Evolutionary conservation across 2,888 invertebrate species (phyloP).

Genomic region (Andrena haemorrhoa): DNA sequence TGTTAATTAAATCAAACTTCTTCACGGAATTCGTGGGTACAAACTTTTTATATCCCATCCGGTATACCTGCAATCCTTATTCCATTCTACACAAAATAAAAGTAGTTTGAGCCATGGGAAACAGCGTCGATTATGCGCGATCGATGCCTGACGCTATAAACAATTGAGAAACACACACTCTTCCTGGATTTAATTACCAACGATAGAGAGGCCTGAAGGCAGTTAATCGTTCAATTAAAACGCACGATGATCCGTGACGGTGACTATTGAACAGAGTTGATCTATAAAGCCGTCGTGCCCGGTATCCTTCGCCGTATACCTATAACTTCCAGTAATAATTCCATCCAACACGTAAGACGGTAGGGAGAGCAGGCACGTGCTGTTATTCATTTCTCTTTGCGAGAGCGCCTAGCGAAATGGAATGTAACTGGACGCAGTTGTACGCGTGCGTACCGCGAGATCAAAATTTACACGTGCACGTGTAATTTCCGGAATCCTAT

Average conservation of each 20-base stretch:
- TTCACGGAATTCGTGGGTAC: too few relatives aligned
- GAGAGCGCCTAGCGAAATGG: not conserved
- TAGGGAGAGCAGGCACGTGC: constrained; percentile 16
- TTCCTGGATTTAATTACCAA: not conserved
- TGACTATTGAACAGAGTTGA: not conserved
- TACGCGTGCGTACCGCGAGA: not conserved
- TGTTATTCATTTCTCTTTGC: constrained; percentile 22
- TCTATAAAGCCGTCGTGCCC: not conserved
- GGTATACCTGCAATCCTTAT: too few relatives aligned
- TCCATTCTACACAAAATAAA: too few relatives aligned
- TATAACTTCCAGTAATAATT: not conserved
- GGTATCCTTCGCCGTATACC: not conserved
- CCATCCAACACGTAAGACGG: not conserved
- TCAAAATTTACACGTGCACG: not conserved
- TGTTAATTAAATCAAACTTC: too few relatives aligned
- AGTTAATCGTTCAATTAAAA: not conserved
- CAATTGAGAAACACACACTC: not conserved
- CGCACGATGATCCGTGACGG: not conserved
- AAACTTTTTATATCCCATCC: too few relatives aligned
- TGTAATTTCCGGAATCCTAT: constrained; percentile 17
- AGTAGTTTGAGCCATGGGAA: too few relatives aligned
- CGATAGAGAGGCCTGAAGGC: not conserved
- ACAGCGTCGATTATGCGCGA: too few relatives aligned
- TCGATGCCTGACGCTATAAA: not conserved
- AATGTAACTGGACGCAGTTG: not conserved